Conservation (phyloP, 2,888 invertebrate genomes). For the Dimorphilus gyrociliatus region DNA sequence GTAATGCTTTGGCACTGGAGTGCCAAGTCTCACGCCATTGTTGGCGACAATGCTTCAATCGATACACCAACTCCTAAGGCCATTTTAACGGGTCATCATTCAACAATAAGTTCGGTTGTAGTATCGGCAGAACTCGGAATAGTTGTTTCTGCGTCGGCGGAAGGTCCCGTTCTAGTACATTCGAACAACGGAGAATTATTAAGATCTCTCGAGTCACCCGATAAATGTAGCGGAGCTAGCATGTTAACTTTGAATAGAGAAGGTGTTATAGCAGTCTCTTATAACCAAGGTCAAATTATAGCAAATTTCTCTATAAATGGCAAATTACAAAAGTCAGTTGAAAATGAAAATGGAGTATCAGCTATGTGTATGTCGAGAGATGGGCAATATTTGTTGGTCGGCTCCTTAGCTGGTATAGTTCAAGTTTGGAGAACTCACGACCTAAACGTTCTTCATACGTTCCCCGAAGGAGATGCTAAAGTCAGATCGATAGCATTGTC, state of each 20-base stretch:
- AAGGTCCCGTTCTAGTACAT: conserved; percentile 88
- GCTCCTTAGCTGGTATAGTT: conserved; percentile 88
- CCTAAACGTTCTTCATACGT: conserved; percentile 86
- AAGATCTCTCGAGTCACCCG: conserved; percentile 66
- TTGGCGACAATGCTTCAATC: conserved; percentile 58
- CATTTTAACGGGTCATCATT: conserved; percentile 91
- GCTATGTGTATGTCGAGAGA: conserved; percentile 71
- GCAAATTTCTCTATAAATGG: conserved; percentile 90
- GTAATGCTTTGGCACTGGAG: conserved; percentile 98
- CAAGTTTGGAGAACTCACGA: conserved; percentile 97
- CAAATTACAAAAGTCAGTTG: conserved; percentile 66
- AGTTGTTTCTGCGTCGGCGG: conserved; percentile 54
- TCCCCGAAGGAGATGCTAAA: conserved; percentile 84
- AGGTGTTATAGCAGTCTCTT: conserved; percentile 84
- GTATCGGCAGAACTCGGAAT: conserved; percentile 94
- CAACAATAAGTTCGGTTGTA: conserved; percentile 80
- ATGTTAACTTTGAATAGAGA: conserved; percentile 86
- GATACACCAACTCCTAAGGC: conserved; percentile 73
- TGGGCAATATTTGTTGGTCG: conserved; percentile 95
- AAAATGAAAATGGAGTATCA: conserved; percentile 85
- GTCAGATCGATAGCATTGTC: conserved; percentile 83
- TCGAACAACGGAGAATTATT: conserved; percentile 92
- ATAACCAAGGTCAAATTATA: conserved; percentile 71
- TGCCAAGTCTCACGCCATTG: conserved; percentile 62
- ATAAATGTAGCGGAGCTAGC: conserved; percentile 48